Conservation (phyloP, 37 sponge, comb jelly and placozoan genomes). For the Beroe ovata region DNA sequence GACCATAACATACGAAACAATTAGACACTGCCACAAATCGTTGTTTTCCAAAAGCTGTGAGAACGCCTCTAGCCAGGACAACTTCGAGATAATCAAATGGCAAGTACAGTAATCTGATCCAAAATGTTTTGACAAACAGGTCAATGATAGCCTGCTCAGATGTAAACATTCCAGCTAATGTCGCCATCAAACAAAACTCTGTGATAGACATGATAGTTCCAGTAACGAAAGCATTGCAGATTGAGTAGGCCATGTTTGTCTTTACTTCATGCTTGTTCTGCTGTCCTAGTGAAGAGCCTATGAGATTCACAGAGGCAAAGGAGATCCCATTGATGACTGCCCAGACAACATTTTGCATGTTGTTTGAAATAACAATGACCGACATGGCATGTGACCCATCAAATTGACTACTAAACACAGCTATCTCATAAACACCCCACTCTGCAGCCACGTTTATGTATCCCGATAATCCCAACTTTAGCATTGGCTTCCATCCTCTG, state of each 20-base stretch:
- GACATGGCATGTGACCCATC: not conserved
- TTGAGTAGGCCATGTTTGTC: not conserved
- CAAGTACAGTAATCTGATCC: not conserved
- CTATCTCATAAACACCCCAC: not conserved
- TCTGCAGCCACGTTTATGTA: not conserved
- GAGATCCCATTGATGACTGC: not conserved
- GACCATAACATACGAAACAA: not conserved
- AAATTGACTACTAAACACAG: conserved; percentile 6
- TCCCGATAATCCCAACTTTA: conserved; percentile 25
- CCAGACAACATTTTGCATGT: not conserved
- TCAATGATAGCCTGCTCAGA: not conserved
- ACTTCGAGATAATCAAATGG: not conserved
- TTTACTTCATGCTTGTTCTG: not conserved
- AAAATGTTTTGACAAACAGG: not conserved
- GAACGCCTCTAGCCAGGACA: not conserved
- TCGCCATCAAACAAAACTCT: not conserved
- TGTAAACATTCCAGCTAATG: not conserved
- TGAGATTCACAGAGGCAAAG: not conserved
- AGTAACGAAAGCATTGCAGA: not conserved
- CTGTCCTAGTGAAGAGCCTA: not conserved
- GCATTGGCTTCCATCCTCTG: conserved; percentile 22
- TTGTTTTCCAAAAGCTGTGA: conserved; percentile 13
- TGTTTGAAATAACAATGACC: not conserved
- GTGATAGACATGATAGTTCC: not conserved
- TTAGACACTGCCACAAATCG: not conserved